Evolutionary conservation across 2,888 invertebrate species (phyloP).

Genomic region (Chalcosyrphus nemorum): DNA sequence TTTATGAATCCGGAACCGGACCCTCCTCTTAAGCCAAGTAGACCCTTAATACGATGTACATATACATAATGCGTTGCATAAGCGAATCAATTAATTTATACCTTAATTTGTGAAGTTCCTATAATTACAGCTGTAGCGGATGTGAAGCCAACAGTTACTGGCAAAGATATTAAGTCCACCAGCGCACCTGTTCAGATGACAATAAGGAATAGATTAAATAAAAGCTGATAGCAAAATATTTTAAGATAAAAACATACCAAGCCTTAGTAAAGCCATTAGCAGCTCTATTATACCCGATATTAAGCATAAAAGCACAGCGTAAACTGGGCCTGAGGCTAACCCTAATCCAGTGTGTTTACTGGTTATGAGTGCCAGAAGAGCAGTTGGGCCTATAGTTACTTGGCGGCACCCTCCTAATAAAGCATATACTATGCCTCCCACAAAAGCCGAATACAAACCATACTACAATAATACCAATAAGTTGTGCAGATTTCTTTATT

Average conservation of each 20-base stretch:
- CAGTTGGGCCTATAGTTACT: conserved; percentile 95
- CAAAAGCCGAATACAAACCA: conserved; percentile 96
- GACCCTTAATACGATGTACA: conserved; percentile 79
- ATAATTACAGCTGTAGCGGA: conserved; percentile 96
- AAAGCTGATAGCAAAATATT: too few species aligned
- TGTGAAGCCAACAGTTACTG: conserved; percentile 94
- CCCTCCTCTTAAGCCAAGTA: conserved; percentile 88
- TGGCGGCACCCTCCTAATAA: conserved; percentile 94
- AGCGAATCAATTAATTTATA: too few species aligned
- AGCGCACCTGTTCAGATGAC: conserved; percentile 88
- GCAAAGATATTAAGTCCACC: conserved; percentile 94
- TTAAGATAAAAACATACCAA: too few species aligned
- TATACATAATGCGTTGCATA: too few species aligned
- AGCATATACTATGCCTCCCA: conserved; percentile 95
- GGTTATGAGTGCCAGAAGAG: conserved; percentile 94
- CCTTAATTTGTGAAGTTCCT: conserved; percentile 92
- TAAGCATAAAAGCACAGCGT: conserved; percentile 92
- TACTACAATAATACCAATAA: conserved; percentile 85
- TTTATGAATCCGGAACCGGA: conserved; percentile 88
- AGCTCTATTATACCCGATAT: conserved; percentile 91
- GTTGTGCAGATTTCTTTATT: neutral
- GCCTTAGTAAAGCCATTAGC: conserved; percentile 90
- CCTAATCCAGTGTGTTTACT: conserved; percentile 84
- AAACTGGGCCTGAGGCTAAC: conserved; percentile 85
- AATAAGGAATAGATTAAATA: too few species aligned